Conservation (phyloP, 2,888 invertebrate genomes). For the Hartigia nigra region DNA sequence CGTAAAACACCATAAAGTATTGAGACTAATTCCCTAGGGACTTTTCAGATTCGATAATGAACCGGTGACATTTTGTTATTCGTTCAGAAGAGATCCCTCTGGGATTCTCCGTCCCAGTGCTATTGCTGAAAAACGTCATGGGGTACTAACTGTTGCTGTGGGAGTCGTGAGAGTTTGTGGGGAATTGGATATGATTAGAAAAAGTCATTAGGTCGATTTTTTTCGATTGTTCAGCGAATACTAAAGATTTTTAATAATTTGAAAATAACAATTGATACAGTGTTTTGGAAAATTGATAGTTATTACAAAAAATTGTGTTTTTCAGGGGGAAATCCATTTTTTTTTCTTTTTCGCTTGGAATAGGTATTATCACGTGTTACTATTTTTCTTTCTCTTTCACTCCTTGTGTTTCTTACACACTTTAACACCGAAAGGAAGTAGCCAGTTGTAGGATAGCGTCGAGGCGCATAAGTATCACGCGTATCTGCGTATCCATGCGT, state of each 20-base stretch:
- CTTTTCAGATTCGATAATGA: neutral
- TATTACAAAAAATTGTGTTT: neutral
- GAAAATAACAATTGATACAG: neutral
- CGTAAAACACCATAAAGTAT: neutral
- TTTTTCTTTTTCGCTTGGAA: no score
- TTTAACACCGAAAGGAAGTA: neutral
- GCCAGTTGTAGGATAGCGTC: neutral
- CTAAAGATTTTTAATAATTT: neutral
- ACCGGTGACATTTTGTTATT: neutral
- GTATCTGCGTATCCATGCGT: constrained; percentile 19
- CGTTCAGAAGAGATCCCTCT: neutral
- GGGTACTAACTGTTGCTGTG: neutral
- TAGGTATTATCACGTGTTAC: neutral
- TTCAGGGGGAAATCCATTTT: neutral
- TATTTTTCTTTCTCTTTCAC: neutral
- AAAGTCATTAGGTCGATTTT: neutral
- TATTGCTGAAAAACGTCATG: neutral
- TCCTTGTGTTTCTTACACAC: neutral
- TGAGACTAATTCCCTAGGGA: neutral
- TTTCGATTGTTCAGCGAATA: neutral
- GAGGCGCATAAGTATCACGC: neutral
- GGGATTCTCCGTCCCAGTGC: neutral
- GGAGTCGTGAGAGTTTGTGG: neutral
- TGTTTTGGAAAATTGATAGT: neutral
- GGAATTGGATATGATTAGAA: neutral